These are phyloP conservation scores for Drosophila biarmipes DNA, from an alignment of 1,140 invertebrate species.

Conservation along the genomic window DNA sequence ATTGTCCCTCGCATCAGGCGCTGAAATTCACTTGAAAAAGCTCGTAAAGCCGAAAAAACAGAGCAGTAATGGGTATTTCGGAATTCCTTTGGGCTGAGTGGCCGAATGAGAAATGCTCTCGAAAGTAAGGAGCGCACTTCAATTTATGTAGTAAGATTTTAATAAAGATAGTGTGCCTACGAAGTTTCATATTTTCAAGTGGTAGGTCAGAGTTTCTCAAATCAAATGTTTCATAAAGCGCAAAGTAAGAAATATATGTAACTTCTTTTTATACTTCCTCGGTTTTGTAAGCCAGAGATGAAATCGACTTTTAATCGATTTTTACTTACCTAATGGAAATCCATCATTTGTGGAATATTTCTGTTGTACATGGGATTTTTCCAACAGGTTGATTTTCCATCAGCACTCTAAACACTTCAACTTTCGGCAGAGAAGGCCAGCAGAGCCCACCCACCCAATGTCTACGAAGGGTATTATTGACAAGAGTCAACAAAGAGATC, in stretches of 20 bases:
- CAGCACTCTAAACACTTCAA: neutral
- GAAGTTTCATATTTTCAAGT: neutral
- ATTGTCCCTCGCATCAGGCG: conserved; percentile 69
- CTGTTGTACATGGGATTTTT: neutral
- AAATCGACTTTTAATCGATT: no score
- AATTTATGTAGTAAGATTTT: neutral
- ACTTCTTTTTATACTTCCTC: no score
- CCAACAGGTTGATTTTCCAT: conserved; percentile 1
- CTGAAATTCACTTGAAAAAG: conserved; percentile 80
- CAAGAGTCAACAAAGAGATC: conserved; percentile 55
- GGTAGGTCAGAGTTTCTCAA: neutral
- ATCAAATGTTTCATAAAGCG: no score
- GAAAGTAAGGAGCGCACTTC: neutral
- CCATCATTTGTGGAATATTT: neutral
- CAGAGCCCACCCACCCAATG: conserved; percentile 1
- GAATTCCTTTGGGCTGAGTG: conserved; percentile 14
- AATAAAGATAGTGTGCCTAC: neutral
- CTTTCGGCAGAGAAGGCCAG: neutral
- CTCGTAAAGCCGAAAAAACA: conserved; percentile 44
- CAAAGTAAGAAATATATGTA: no score
- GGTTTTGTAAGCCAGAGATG: no score
- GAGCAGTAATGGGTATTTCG: conserved; percentile 17
- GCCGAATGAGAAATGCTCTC: conserved; percentile 46
- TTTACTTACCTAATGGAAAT: no score
- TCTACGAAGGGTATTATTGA: conserved; percentile 49